phyloP scores from a whole-genome alignment of 2,797 vertebrate species.

The Macropus fuliginosus region DNA sequence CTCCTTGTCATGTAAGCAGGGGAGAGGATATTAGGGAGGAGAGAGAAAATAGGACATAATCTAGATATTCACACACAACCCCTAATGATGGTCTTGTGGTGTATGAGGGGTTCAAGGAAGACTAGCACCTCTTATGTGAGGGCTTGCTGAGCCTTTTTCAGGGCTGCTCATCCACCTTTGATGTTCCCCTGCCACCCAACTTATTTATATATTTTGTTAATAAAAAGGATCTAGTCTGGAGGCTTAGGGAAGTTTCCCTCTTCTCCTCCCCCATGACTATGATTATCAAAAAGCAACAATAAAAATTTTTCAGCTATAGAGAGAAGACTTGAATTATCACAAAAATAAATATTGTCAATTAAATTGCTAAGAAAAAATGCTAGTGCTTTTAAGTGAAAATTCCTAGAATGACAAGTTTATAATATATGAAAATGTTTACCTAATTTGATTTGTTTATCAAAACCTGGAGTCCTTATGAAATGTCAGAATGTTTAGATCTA shows the following conservation, averaged over 20 bases:
- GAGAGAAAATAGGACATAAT: background rate
- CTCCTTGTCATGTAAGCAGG: background rate
- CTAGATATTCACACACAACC: background rate
- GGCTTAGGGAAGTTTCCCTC: background rate
- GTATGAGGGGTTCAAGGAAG: background rate
- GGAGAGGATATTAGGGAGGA: background rate
- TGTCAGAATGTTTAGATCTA: constrained; percentile 65
- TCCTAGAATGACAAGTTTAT: constrained; percentile 56
- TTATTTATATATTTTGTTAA: background rate
- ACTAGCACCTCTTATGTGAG: background rate
- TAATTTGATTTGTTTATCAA: constrained; percentile 72
- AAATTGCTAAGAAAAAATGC: constrained; percentile 16
- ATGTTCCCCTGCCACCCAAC: background rate
- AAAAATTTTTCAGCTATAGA: background rate
- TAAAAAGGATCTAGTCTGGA: background rate
- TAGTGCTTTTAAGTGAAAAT: constrained; percentile 56
- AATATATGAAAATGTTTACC: constrained; percentile 74
- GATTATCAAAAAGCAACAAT: background rate
- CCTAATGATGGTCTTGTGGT: background rate
- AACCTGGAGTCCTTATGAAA: constrained; percentile 65
- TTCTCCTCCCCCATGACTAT: background rate
- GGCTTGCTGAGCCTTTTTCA: background rate
- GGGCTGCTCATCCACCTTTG: background rate
- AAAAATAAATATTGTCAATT: constrained; percentile 17
- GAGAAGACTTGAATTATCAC: background rate